These are phyloP conservation scores for Apocrypta bakeri DNA, from an alignment of 1,140 invertebrate genomes.

Conservation along the genomic window DNA sequence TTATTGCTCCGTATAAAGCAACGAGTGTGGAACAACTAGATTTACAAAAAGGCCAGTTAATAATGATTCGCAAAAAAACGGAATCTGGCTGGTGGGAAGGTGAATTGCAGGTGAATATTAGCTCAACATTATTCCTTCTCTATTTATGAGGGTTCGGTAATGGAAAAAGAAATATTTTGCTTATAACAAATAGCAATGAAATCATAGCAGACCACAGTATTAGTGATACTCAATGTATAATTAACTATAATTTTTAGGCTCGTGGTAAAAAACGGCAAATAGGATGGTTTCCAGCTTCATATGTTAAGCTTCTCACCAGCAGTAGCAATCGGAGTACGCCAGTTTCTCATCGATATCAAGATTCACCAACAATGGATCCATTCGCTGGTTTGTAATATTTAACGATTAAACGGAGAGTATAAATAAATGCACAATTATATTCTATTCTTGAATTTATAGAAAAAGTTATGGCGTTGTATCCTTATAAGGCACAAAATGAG, in stretches of 20 bases:
- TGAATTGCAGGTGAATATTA: slow-evolving; percentile 86
- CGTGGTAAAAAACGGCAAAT: slow-evolving; percentile 96
- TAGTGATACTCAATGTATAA: too few species aligned
- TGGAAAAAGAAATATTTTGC: too few species aligned
- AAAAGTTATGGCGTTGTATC: slow-evolving; percentile 93
- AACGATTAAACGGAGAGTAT: neutral
- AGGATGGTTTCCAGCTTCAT: slow-evolving; percentile 98
- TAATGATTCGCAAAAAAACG: slow-evolving; percentile 97
- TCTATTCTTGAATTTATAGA: slow-evolving; percentile 76
- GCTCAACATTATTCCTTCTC: neutral
- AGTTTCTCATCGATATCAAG: slow-evolving; percentile 78
- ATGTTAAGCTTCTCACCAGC: slow-evolving; percentile 89
- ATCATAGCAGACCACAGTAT: too few species aligned
- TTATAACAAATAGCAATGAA: too few species aligned
- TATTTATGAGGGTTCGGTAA: too few species aligned
- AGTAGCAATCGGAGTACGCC: slow-evolving; percentile 84
- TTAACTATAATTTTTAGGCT: slow-evolving; percentile 77
- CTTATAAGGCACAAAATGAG: slow-evolving; percentile 93
- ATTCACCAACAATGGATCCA: slow-evolving; percentile 71
- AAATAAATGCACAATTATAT: slow-evolving; percentile 8
- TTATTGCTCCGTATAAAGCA: slow-evolving; percentile 91
- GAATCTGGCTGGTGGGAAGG: slow-evolving; percentile 99
- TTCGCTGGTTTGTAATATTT: slow-evolving; percentile 65
- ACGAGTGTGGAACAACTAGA: slow-evolving; percentile 93
- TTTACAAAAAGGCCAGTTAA: slow-evolving; percentile 93